Base-by-base conservation (phyloP, 2,113 vertebrate genomes). In the Coracopsis vasa region DNA sequence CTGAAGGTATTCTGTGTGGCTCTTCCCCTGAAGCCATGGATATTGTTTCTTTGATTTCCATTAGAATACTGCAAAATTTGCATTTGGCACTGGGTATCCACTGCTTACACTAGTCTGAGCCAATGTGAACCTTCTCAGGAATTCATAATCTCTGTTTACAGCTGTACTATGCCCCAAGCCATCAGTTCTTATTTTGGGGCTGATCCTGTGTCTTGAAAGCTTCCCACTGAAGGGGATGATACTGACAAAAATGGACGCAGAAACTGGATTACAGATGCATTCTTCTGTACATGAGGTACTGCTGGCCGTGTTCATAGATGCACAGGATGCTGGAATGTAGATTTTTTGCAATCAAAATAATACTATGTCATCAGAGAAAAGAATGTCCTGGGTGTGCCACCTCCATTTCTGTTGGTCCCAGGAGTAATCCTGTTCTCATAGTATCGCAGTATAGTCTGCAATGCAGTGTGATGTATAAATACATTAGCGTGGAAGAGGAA, bases 11-110 rank as follows among this genome's bases (percentile, higher is more conserved):
- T 94, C 73, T 92, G 86, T 86, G 56, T 75, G 50, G 37, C 79
- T 58, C 61, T 93, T 90, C 31, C 88, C 83, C 90, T 31, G 71
- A 82, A 92, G 56, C 85, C 69, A 53, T 60, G 67, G 64, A 41
- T 85, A 80, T 95, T 94, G 71, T 96, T 90, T 73, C 71, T 92
- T 95, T 88, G 79, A 92, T 91, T 90, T 90, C 89, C 80, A 96
- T 96, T 84, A 85, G 60, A 53, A 91, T 87, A 80, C 53, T 62
- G 61, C 64, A n/a, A 33, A 54, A 83, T 92, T 94, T 92, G 69
- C 74, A 80, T 87, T 96, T 95, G 94, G 94, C 80, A 54, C 65
- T 61, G 65, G 4, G 9, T 60, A 17, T 45, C 42, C 39, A 29
- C 48, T 77, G 80, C 62, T 92, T 23, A 37, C 33, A 4, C 31